Evolutionary conservation across 2,888 invertebrate species (phyloP).

Genomic region (Falcaria lacertinaria): DNA sequence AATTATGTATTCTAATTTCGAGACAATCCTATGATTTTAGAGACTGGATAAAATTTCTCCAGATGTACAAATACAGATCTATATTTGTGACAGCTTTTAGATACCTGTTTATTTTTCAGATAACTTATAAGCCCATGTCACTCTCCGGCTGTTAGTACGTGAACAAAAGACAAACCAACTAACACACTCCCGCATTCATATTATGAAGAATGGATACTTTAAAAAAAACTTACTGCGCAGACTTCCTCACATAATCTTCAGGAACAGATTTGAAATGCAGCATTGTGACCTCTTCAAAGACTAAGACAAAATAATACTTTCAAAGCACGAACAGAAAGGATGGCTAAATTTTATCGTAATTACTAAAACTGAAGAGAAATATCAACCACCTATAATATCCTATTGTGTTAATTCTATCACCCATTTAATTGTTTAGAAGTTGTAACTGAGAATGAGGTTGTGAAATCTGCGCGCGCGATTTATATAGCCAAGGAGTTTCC

Average conservation of each 20-base stretch:
- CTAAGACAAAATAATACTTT: slow-evolving; percentile 22
- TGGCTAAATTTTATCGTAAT: slow-evolving; percentile 59
- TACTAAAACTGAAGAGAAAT: slow-evolving; percentile 76
- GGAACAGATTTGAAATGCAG: slow-evolving; percentile 63
- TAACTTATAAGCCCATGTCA: too few species aligned
- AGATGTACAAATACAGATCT: too few species aligned
- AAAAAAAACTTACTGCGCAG: slow-evolving; percentile 55
- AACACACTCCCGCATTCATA: too few species aligned
- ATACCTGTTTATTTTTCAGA: too few species aligned
- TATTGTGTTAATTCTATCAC: slow-evolving; percentile 65
- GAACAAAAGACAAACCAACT: too few species aligned
- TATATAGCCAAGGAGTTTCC: slow-evolving; percentile 57
- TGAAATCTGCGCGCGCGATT: slow-evolving; percentile 40
- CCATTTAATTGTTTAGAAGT: slow-evolving; percentile 61
- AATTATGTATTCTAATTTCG: too few species aligned
- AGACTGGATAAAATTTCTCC: too few species aligned
- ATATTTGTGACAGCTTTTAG: too few species aligned
- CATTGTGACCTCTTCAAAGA: slow-evolving; percentile 44
- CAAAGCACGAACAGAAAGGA: slow-evolving; percentile 9
- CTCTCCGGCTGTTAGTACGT: too few species aligned
- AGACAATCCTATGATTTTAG: too few species aligned
- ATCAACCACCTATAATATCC: slow-evolving; percentile 75
- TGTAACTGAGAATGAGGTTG: slow-evolving; percentile 27
- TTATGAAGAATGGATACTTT: neutral
- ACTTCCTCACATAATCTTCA: slow-evolving; percentile 63